Evolutionary conservation across 2,888 invertebrate species (phyloP).

Genomic region (Neocrepidodera transversa): DNA sequence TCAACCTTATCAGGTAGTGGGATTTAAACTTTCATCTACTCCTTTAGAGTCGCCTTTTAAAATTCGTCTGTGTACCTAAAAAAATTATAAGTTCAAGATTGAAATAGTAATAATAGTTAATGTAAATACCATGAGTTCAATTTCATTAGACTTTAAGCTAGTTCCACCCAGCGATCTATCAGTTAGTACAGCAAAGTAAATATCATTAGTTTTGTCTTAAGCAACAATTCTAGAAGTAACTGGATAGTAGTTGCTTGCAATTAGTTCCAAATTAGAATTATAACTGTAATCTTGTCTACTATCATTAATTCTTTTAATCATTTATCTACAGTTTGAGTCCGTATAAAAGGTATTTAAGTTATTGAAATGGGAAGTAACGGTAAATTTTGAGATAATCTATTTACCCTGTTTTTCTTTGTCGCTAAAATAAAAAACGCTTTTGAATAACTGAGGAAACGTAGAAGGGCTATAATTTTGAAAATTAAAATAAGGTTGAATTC

Average conservation of each 20-base stretch:
- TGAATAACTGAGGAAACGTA: too few relatives aligned
- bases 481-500: too few relatives aligned
- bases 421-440: too few relatives aligned
- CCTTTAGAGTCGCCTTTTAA: too few relatives aligned
- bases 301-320: constrained; percentile 67
- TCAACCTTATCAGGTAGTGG: too few relatives aligned
- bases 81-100: too few relatives aligned
- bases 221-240: constrained; percentile 71
- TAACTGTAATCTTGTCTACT: constrained; percentile 63
- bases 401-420: constrained; percentile 42
- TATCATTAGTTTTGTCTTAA: constrained; percentile 59
- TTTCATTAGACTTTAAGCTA: constrained; percentile 63
- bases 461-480: too few relatives aligned
- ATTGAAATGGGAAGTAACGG: constrained; percentile 54
- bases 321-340: constrained; percentile 79
- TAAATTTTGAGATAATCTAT: constrained; percentile 30
- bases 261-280: constrained; percentile 60
- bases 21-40: too few relatives aligned
- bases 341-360: constrained; percentile 68
- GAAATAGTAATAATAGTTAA: background rate
- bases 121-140: constrained; percentile 69
- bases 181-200: constrained; percentile 64
- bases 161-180: constrained; percentile 70
- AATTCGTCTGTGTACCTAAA: too few relatives aligned
- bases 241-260: constrained; percentile 78